Evolutionary conservation across 2,888 invertebrate species (phyloP), one percentile per base, ranked within the genome.

Genomic region (Subacronicta megacephala): DNA sequence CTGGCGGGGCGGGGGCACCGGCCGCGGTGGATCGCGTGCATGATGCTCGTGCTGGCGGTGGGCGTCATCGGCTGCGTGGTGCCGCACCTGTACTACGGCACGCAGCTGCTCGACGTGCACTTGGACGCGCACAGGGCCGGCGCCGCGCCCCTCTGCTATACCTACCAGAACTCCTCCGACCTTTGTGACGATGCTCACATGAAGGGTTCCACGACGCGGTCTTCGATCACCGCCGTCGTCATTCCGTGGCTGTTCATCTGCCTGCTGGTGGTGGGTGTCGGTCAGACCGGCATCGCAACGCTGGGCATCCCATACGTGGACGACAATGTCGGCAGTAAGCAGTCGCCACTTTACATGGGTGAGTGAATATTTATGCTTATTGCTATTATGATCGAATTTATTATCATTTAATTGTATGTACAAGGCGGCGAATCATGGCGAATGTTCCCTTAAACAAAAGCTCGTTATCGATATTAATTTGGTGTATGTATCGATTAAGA

Each of bases 261-360:
- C 79, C 93, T 98, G 74, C 94, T 98, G 49, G 97, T 98, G 58
- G 98, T 98, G 35, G 98, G 98, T 45, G 97, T 98, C 90, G 98
- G 98, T 0, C 98, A 98, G 92, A 98, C 98, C 0, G 98, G 98
- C 12, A 98, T 98, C 53, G 97, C 98, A 75, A 98, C 98, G 16
- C 95, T 98, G 37, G 98, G 98, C 15, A 98, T 98, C 78, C 98
- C 98, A 4, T 98, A 98, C 87, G 98, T 98, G 69, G 98, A 98
- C 78, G 98, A 98, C 89, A 98, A 98, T 88, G 98, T 98, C 58
- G 97, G 98, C 78, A 98, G 97, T 90, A 95, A 97, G 80, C 98
- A 98, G 89, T 98, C 98, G 57, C 98, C 98, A 20, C 95, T 98
- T 73, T 98, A 98, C 92, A 98, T 98, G 94, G 97, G 97, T 97